Evolutionary conservation across 2,888 invertebrate genomes (phyloP).

Genomic region (Merodon equestris): DNA sequence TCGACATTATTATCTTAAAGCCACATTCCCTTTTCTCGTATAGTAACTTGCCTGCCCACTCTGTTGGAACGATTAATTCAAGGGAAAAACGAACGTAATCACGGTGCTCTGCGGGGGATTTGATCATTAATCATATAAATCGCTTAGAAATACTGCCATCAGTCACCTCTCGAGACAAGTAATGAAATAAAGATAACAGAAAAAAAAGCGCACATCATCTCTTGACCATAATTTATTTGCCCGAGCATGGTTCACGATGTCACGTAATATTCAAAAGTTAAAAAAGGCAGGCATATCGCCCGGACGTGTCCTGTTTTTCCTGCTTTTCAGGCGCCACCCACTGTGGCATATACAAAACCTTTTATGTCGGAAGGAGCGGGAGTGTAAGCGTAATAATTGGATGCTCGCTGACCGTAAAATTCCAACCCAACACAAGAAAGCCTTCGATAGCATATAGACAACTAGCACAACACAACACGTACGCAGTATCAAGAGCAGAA

Average conservation of each 20-base stretch:
- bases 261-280: constrained; percentile 30
- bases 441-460: not conserved
- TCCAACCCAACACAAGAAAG: constrained; percentile 9
- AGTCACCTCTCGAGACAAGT: not conserved
- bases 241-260: constrained; percentile 2
- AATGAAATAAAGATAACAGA: too few species aligned
- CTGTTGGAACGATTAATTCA: constrained; percentile 18
- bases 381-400: constrained; percentile 52
- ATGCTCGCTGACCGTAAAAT: constrained; percentile 60
- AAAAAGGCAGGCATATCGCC: not conserved
- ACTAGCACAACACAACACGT: not conserved
- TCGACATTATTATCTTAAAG: too few species aligned
- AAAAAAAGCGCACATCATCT: constrained; percentile 6
- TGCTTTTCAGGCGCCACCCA: not conserved
- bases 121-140: constrained; percentile 40
- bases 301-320: not conserved
- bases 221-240: constrained; percentile 32
- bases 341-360: constrained; percentile 1
- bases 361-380: not conserved
- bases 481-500: not conserved
- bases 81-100: not conserved
- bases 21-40: too few species aligned
- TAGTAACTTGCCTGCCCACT: constrained; percentile 1
- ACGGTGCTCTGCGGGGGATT: constrained; percentile 7
- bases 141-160: constrained; percentile 23